Evolutionary conservation across 2,113 vertebrate species (phyloP).

Genomic region (Alethe diademata): DNA sequence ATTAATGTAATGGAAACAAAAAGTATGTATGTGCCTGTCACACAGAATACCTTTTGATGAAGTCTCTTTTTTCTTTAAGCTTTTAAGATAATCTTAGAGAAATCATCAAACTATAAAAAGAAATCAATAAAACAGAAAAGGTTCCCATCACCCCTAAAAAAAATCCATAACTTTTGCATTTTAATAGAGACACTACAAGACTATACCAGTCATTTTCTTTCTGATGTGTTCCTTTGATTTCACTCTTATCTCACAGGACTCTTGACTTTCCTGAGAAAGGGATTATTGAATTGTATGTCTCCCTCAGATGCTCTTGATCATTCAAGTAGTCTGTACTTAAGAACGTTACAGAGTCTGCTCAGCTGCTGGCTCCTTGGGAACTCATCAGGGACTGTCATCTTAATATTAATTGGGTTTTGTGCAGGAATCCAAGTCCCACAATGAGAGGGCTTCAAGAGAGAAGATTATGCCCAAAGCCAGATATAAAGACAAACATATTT

Average conservation of each 20-base stretch:
- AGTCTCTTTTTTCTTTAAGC: conserved; percentile 77
- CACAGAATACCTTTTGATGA: conserved; percentile 75
- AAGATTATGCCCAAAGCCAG: conserved; percentile 81
- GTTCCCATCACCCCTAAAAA: conserved; percentile 77
- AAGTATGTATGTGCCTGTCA: conserved; percentile 55
- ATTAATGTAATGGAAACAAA: conserved; percentile 34
- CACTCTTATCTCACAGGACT: conserved; percentile 76
- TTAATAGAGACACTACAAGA: conserved; percentile 79
- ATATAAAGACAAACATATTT: conserved; percentile 92
- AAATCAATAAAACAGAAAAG: conserved; percentile 84
- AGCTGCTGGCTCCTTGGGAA: conserved; percentile 75
- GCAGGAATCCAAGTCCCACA: conserved; percentile 80
- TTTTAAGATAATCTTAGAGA: conserved; percentile 84
- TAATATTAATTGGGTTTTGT: conserved; percentile 94
- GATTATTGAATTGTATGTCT: conserved; percentile 84
- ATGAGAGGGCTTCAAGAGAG: conserved; percentile 79
- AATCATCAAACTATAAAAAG: conserved; percentile 86
- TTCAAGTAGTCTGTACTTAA: conserved; percentile 83
- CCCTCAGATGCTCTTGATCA: conserved; percentile 85
- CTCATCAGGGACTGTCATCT: conserved; percentile 81
- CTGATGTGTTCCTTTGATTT: conserved; percentile 83
- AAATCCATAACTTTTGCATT: conserved; percentile 83
- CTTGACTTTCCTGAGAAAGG: conserved; percentile 81
- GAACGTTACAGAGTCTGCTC: conserved; percentile 77
- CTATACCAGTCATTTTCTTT: conserved; percentile 76